phyloP scores from a whole-genome alignment of 2,113 vertebrate species.

The Orientallactaga bullata region DNA sequence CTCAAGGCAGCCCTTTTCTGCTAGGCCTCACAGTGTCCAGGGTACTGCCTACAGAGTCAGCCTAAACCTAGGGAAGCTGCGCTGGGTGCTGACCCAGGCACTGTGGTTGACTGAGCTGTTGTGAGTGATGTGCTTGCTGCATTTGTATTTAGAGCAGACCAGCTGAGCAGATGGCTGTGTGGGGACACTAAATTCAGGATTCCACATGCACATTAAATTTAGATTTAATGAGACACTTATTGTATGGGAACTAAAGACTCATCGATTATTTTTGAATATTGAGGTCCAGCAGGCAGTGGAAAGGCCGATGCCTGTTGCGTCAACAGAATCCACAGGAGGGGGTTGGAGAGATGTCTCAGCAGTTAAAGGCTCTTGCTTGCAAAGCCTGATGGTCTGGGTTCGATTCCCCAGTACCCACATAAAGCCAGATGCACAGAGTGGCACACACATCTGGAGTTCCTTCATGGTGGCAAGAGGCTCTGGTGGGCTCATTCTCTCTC shows the following conservation, averaged over 20 bases:
- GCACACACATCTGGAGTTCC: too few relatives aligned
- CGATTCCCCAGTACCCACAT: too few relatives aligned
- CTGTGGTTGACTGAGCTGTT: not conserved
- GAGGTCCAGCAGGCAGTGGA: constrained; percentile 39
- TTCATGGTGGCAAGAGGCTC: too few relatives aligned
- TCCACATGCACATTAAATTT: constrained; percentile 85
- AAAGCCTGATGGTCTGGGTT: too few relatives aligned
- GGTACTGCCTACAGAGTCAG: not conserved
- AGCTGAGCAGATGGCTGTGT: constrained; percentile 81
- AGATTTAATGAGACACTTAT: constrained; percentile 86
- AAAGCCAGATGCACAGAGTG: too few relatives aligned
- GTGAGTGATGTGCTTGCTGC: not conserved
- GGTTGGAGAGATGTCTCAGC: too few relatives aligned
- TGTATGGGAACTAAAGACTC: constrained; percentile 82
- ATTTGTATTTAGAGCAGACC: constrained; percentile 77
- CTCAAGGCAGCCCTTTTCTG: too few relatives aligned
- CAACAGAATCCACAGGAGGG: too few relatives aligned
- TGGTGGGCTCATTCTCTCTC: too few relatives aligned
- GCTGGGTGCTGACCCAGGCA: not conserved
- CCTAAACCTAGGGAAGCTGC: too few relatives aligned
- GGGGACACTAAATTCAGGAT: constrained; percentile 84
- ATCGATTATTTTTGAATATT: constrained; percentile 73
- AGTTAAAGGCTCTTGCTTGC: too few relatives aligned
- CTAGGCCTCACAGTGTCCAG: too few relatives aligned
- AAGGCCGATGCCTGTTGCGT: rapidly evolving